Evolutionary conservation across 2,888 invertebrate species (phyloP).

Genomic region (Coelogynopora nodosa): DNA sequence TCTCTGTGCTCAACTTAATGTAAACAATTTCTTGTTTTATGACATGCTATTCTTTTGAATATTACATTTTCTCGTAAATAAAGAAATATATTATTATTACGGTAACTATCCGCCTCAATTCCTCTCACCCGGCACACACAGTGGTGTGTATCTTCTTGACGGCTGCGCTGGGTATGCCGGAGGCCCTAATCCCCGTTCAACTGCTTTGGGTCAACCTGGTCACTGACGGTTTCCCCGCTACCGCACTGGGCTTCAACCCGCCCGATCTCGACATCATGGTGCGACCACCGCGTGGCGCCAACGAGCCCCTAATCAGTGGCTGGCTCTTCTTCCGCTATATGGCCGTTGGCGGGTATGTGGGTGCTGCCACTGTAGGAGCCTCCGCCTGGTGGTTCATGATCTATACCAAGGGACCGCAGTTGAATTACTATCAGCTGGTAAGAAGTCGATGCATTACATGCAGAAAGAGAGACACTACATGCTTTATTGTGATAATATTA

Average conservation of each 20-base stretch:
- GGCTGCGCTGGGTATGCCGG: slow-evolving; percentile 96
- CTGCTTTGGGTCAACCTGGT: slow-evolving; percentile 99
- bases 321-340: slow-evolving; percentile 99
- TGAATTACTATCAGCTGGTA: slow-evolving; percentile 85
- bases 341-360: slow-evolving; percentile 73
- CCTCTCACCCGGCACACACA: no score
- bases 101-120: no score
- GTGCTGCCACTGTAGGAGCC: slow-evolving; percentile 95
- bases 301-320: slow-evolving; percentile 95
- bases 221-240: slow-evolving; percentile 89
- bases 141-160: slow-evolving; percentile 81
- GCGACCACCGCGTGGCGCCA: slow-evolving; percentile 93
- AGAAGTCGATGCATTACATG: no score
- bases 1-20: no score
- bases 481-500: no score
- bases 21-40: no score
- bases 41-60: no score
- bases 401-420: slow-evolving; percentile 83
- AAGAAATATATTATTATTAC: no score
- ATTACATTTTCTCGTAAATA: no score
- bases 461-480: no score
- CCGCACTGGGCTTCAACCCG: slow-evolving; percentile 99
- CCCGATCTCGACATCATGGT: slow-evolving; percentile 99
- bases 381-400: slow-evolving; percentile 99
- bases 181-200: slow-evolving; percentile 98